Base-by-base conservation (phyloP, 2,888 invertebrate species). In the Meteorus cinctellus region DNA sequence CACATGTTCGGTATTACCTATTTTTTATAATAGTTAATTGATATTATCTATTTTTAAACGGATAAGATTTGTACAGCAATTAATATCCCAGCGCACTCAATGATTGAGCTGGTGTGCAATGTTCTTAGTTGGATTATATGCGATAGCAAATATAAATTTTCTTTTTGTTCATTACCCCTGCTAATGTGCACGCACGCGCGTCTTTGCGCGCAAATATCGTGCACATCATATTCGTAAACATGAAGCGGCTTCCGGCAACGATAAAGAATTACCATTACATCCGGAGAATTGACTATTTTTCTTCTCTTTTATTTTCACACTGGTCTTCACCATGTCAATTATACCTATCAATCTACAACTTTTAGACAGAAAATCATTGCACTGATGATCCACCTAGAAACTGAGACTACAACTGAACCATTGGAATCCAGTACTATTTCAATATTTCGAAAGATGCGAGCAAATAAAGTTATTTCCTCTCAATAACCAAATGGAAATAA, bases 211-310 rank as follows among this genome's bases (percentile, higher is more conserved):
- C 41, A 24, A 59, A 73, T 73, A 16, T 48, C 48, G n/a, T 36
- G 34, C 16, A 65, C n/a, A 34, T 55, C 36, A n/a, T 66, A 36
- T 48, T 73, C 72, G 41, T 73, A 73, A 73, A 73, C 67, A 67
- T 27, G 55, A 16, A 41, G 59, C 55, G 14, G 66, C 67, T 73
- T 73, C 73, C 73, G 73, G 73, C 59, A 48, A 45, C 29, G 48
- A 63, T 62, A 48, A 19, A 70, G 12, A 59, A 31, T 29, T 14
- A 29, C 62, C 62, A 60, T 60, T 10, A 29, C 19, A 60, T 62
- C 62, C 62, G 29, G 31, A 62, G 62, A 62, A 27, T 62, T 29
- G 8, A 48, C 48, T n/a, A 48, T 48, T 68, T 68, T 68, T 48
- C 19, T 51, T 51, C 31, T 51, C 3, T 68, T 14, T 51, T 51